Percentiles rank a stretch among this genome's conserved stretches.
These are phyloP conservation scores for Sebastes hopkinsi DNA, from an alignment of 2,797 vertebrate genomes.

Conservation along the genomic window DNA sequence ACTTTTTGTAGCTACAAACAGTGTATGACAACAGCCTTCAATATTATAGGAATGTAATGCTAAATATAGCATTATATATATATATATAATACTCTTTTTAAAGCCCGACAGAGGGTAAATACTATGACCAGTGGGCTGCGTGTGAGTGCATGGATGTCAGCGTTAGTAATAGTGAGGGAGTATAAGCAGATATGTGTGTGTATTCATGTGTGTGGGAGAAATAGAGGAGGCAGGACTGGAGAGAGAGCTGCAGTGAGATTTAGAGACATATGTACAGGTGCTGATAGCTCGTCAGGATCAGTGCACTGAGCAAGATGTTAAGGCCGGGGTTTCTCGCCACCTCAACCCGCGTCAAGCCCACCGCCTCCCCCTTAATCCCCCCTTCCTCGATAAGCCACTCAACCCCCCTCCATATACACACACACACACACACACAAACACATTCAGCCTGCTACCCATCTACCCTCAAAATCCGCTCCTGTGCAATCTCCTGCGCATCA, in stretches of 20 bases:
- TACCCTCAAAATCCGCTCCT: constrained; percentile 62
- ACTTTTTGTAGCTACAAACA: not conserved
- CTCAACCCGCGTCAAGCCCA: constrained; percentile 39
- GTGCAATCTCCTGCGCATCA: constrained; percentile 95
- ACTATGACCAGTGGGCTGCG: constrained; percentile 2
- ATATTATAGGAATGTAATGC: not conserved
- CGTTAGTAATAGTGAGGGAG: constrained; percentile 11
- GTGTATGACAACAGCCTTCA: not conserved
- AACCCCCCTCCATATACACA: constrained; percentile 17
- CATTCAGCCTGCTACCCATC: constrained; percentile 46
- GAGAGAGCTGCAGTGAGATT: constrained; percentile 78
- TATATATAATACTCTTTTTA: not conserved
- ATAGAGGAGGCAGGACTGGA: constrained; percentile 19
- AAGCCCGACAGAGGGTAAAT: not conserved
- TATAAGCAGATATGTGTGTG: constrained; percentile 14
- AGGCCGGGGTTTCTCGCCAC: constrained; percentile 85
- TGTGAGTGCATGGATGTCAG: not conserved
- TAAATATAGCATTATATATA: not conserved
- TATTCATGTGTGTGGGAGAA: not conserved
- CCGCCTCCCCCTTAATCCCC: constrained; percentile 55
- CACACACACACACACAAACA: constrained; percentile 35
- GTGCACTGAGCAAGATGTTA: constrained; percentile 88
- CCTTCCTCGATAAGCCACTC: constrained; percentile 55
- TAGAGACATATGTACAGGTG: constrained; percentile 90
- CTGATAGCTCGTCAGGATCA: constrained; percentile 88